phyloP scores from a whole-genome alignment of 2,113 vertebrate species.

The Sardina pilchardus region DNA sequence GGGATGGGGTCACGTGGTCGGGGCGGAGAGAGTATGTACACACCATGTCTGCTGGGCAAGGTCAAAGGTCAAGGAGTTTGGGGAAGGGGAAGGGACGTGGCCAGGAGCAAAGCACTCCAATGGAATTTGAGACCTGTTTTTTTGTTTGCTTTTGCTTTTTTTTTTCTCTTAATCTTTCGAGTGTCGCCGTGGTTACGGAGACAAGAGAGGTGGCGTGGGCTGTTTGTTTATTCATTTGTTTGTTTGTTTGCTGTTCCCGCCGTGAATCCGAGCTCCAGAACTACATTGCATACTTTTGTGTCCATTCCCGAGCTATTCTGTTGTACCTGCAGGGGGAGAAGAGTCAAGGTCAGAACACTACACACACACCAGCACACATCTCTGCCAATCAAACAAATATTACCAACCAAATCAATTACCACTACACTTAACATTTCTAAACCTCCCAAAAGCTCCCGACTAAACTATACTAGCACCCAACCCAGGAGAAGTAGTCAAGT shows the following conservation, averaged over 20 bases:
- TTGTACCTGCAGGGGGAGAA: conserved; percentile 86
- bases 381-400: neutral
- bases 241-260: conserved; percentile 58
- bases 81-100: conserved; percentile 60
- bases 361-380: neutral
- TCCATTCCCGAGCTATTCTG: conserved; percentile 99
- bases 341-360: neutral
- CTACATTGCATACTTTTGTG: conserved; percentile 99
- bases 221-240: conserved; percentile 43
- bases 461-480: no score
- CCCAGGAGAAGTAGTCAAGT: no score
- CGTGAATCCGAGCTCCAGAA: conserved; percentile 84
- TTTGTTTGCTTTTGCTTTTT: conserved; percentile 80
- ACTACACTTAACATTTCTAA: no score
- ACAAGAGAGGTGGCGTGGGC: conserved; percentile 81
- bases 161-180: conserved; percentile 80
- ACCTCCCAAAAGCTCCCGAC: no score
- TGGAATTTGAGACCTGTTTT: conserved; percentile 88
- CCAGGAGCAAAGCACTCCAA: conserved; percentile 97
- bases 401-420: neutral
- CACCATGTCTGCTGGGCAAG: conserved; percentile 53
- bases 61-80: neutral
- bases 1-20: neutral
- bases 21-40: conserved; percentile 68
- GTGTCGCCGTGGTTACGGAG: conserved; percentile 90